phyloP scores from a whole-genome alignment of 2,113 vertebrate species.

The Eira barbara region DNA sequence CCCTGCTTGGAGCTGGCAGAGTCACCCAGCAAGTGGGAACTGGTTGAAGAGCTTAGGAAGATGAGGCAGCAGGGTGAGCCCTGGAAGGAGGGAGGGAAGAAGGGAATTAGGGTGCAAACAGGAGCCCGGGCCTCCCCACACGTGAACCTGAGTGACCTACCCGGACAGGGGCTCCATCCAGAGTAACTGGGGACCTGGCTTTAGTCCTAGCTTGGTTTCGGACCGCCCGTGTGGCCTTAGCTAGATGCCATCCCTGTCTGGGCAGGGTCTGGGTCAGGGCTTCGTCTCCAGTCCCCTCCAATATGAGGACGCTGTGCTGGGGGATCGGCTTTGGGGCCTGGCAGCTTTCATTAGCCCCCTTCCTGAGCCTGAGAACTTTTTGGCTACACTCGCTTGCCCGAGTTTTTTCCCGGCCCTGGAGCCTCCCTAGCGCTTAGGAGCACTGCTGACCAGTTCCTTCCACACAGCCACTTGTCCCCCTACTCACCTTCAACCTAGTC shows the following conservation, averaged over 20 bases:
- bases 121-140: neutral
- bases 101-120: constrained; percentile 22
- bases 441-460: neutral
- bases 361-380: neutral
- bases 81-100: neutral
- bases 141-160: neutral
- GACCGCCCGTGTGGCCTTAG: neutral
- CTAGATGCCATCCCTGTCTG: neutral
- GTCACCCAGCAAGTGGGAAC: constrained; percentile 64
- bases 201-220: neutral
- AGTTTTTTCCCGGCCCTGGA: neutral
- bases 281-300: neutral
- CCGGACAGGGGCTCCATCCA: neutral
- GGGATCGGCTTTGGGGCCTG: neutral
- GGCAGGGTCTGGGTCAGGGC: neutral
- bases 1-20: neutral
- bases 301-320: neutral
- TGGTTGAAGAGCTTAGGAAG: constrained; percentile 49
- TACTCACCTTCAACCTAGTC: neutral
- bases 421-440: neutral
- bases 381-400: neutral
- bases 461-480: neutral
- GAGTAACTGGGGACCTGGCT: neutral
- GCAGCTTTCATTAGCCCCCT: neutral
- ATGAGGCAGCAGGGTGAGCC: constrained; percentile 44